These are phyloP conservation scores for Esox lucius DNA, from an alignment of 2,797 vertebrate species.

Conservation along the genomic window DNA sequence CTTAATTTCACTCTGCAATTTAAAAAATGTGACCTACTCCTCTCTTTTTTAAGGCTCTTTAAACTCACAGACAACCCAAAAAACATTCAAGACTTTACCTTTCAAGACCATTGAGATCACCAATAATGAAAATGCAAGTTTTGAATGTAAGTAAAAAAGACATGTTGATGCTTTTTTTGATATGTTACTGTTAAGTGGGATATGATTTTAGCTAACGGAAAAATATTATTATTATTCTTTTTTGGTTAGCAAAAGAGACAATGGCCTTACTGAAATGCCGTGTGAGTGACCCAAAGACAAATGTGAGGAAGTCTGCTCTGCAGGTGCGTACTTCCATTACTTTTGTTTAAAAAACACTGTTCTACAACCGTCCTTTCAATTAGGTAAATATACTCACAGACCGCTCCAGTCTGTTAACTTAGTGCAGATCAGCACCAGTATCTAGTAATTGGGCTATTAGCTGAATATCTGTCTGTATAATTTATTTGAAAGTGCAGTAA, in stretches of 20 bases:
- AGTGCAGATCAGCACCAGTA: no score
- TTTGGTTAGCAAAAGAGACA: slow-evolving; percentile 74
- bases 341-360: not conserved
- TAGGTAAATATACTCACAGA: no score
- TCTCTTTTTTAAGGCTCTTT: not conserved
- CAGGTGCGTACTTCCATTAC: slow-evolving; percentile 75
- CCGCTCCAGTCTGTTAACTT: no score
- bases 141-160: slow-evolving; percentile 66
- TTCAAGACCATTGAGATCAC: slow-evolving; percentile 78
- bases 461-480: no score
- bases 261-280: slow-evolving; percentile 79
- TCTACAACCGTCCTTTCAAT: no score
- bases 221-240: slow-evolving; percentile 14
- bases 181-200: not conserved
- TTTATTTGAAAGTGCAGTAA: no score
- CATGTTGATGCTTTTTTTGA: not conserved
- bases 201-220: not conserved
- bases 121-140: slow-evolving; percentile 25
- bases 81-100: slow-evolving; percentile 62
- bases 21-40: not conserved
- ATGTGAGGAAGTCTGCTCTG: slow-evolving; percentile 88
- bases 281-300: slow-evolving; percentile 81
- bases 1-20: not conserved
- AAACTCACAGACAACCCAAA: slow-evolving; percentile 49
- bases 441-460: no score